Conservation (phyloP, 92 coral and sea anemone genomes). For the Heteractis magnifica region DNA sequence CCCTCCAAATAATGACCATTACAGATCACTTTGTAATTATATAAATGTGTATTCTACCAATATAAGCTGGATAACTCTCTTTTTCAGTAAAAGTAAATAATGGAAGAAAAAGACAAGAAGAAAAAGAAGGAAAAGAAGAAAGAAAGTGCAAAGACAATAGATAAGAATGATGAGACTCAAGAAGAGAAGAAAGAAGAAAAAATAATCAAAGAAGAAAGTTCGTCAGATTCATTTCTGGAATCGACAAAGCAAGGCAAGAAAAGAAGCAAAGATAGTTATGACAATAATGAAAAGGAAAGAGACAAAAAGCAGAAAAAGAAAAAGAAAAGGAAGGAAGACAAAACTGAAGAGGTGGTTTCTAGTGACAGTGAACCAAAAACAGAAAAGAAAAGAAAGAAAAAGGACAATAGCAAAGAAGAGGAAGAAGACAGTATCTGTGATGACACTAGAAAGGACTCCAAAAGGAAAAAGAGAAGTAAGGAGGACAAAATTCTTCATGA, state of each 20-base stretch:
- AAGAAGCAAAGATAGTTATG: background rate
- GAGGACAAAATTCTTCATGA: background rate
- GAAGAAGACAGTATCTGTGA: background rate
- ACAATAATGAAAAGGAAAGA: background rate
- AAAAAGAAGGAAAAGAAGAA: slow-evolving; percentile 8
- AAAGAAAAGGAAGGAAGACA: slow-evolving; percentile 9
- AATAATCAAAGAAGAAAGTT: background rate
- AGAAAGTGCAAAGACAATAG: background rate
- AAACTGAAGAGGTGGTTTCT: background rate
- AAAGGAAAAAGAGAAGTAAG: background rate
- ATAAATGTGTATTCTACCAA: too few relatives aligned
- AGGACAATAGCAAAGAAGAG: background rate
- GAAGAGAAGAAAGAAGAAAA: background rate
- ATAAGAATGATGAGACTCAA: background rate
- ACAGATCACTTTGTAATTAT: too few relatives aligned
- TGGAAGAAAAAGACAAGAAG: background rate
- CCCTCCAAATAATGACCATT: too few relatives aligned
- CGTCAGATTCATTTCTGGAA: background rate
- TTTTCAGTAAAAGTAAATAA: background rate
- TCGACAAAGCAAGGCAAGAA: background rate
- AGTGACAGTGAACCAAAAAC: background rate
- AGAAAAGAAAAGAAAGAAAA: slow-evolving; percentile 1
- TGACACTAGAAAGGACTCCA: background rate
- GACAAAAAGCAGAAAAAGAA: slow-evolving; percentile 12
- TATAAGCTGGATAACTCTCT: background rate